These are phyloP conservation scores for Lepidurus arcticus DNA, from an alignment of 1,140 invertebrate species.

Conservation along the genomic window DNA sequence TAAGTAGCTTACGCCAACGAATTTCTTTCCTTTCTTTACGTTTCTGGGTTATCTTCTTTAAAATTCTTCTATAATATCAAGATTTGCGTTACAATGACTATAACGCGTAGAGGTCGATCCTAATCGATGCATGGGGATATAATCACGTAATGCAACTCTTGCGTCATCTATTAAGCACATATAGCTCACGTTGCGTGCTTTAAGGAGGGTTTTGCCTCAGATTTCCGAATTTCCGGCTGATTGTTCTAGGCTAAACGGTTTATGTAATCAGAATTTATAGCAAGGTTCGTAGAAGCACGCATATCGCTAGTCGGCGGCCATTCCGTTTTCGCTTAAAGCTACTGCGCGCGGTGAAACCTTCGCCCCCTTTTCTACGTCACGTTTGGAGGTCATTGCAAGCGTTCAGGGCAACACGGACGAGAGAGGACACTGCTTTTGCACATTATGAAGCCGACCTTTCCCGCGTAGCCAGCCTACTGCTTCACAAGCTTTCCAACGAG, in stretches of 20 bases:
- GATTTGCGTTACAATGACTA: too few relatives aligned
- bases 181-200: not conserved
- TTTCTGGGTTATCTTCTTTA: too few relatives aligned
- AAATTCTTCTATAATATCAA: too few relatives aligned
- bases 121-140: too few relatives aligned
- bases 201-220: not conserved
- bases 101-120: too few relatives aligned
- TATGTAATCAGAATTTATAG: too few relatives aligned
- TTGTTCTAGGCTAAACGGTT: not conserved
- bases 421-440: not conserved
- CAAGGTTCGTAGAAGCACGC: not conserved
- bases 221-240: not conserved
- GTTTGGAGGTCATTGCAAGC: not conserved
- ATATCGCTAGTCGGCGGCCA: not conserved
- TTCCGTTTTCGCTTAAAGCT: not conserved
- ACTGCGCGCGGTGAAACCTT: not conserved
- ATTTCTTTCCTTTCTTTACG: too few relatives aligned
- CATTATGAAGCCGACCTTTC: not conserved
- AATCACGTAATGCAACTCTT: not conserved
- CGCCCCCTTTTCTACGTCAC: not conserved
- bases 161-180: not conserved
- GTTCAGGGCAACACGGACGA: not conserved
- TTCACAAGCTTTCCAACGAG: not conserved
- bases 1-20: too few relatives aligned
- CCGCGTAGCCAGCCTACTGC: not conserved